phyloP scores from a whole-genome alignment of 2,113 vertebrate genomes.

The Peromyscus maniculatus region DNA sequence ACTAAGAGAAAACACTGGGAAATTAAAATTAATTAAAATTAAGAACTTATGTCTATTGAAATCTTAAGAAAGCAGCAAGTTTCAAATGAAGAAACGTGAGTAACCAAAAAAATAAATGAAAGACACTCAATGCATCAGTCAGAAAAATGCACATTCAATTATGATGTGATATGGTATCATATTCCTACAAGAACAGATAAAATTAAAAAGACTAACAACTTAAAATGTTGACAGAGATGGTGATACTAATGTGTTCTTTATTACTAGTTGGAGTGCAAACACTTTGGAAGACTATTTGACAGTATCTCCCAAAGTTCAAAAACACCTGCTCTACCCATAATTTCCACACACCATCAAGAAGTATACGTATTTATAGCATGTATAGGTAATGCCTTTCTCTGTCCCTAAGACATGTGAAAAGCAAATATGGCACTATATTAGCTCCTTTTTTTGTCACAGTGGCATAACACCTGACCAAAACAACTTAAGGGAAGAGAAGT shows the following conservation, averaged over 20 bases:
- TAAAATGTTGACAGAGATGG: neutral
- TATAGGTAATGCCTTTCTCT: neutral
- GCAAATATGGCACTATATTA: neutral
- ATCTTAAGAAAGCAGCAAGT: neutral
- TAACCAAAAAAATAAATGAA: neutral
- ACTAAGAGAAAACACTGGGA: conserved; percentile 4
- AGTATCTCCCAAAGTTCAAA: neutral
- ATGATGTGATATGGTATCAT: neutral
- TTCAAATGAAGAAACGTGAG: neutral
- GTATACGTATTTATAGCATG: neutral
- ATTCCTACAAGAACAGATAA: neutral
- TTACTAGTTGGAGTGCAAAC: neutral
- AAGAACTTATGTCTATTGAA: neutral
- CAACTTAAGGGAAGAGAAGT: neutral
- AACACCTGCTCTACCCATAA: neutral
- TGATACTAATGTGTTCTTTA: neutral
- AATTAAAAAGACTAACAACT: neutral
- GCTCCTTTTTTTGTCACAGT: neutral
- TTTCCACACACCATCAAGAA: neutral
- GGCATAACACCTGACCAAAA: neutral
- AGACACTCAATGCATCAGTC: neutral
- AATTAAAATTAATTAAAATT: conserved; percentile 8
- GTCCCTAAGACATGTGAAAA: neutral
- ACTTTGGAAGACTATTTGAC: neutral
- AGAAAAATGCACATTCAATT: neutral